Evolutionary conservation across 1,140 invertebrate genomes (phyloP).

Genomic region (Diabrotica virgifera): DNA sequence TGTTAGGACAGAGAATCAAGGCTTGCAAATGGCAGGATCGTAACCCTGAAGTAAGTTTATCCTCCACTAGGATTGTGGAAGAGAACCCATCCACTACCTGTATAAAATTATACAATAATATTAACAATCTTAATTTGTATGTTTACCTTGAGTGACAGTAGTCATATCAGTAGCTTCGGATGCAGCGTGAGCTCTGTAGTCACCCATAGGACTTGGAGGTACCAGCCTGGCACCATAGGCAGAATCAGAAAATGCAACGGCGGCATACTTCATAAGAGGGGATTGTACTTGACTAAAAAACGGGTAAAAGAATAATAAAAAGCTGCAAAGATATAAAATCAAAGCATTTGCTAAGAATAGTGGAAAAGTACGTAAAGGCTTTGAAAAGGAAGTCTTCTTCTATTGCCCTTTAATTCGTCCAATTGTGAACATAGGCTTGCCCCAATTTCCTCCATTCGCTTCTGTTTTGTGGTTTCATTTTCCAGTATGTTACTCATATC

Average conservation of each 20-base stretch:
- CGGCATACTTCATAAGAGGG: constrained; percentile 44
- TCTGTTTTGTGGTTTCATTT: not conserved
- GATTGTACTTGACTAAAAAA: constrained; percentile 25
- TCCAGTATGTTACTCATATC: not conserved
- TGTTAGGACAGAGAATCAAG: too few relatives aligned
- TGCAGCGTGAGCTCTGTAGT: constrained; percentile 35
- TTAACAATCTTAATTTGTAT: too few relatives aligned
- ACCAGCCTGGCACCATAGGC: not conserved
- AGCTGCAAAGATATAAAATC: not conserved
- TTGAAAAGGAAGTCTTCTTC: not conserved
- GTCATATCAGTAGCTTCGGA: constrained; percentile 28
- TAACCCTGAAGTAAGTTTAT: too few relatives aligned
- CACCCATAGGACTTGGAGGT: constrained; percentile 25
- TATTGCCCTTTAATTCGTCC: too few relatives aligned
- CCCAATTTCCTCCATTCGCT: not conserved
- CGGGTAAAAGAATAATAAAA: not conserved
- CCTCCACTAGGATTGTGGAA: too few relatives aligned
- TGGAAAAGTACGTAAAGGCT: not conserved
- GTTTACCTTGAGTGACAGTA: constrained; percentile 17
- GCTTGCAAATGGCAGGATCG: too few relatives aligned
- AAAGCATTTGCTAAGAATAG: not conserved
- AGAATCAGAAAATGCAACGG: constrained; percentile 53
- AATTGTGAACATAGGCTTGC: not conserved
- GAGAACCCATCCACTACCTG: too few relatives aligned
- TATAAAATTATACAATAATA: too few relatives aligned